These are phyloP conservation scores for Narcine bancroftii DNA, from an alignment of 2,113 vertebrate species.

Conservation along the genomic window DNA sequence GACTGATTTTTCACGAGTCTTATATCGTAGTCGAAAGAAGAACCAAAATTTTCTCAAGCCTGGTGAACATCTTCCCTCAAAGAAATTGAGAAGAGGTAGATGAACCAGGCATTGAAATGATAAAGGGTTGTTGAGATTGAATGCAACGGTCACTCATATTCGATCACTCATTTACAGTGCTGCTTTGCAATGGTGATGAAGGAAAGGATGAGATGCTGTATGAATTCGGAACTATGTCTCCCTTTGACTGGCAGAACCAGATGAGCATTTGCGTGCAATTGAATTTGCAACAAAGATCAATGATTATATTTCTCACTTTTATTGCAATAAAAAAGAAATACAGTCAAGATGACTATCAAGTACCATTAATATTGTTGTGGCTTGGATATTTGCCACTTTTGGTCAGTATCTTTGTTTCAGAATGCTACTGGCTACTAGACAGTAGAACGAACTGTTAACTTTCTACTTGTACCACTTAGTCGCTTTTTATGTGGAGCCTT, in stretches of 20 bases:
- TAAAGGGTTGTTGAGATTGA: background rate
- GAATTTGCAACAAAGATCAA: background rate
- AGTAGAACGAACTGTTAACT: background rate
- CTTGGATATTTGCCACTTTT: background rate
- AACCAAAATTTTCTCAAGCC: background rate
- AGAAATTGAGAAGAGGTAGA: background rate
- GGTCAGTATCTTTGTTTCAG: background rate
- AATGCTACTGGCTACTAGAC: background rate
- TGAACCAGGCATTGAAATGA: background rate
- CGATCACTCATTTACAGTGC: background rate
- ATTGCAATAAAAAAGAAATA: background rate
- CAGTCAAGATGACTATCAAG: background rate
- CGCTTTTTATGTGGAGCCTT: background rate
- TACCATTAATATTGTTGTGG: background rate
- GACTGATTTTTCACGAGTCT: background rate
- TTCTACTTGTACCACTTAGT: background rate
- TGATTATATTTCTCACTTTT: background rate
- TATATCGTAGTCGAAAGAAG: background rate
- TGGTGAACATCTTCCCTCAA: background rate
- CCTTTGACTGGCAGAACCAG: background rate
- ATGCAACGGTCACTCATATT: background rate
- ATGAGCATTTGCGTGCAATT: background rate
- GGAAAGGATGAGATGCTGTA: background rate
- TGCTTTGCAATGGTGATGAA: background rate
- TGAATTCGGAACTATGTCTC: background rate